These are phyloP conservation scores for Cataglyphis livida DNA, from an alignment of 2,888 invertebrate species.

Conservation along the genomic window DNA sequence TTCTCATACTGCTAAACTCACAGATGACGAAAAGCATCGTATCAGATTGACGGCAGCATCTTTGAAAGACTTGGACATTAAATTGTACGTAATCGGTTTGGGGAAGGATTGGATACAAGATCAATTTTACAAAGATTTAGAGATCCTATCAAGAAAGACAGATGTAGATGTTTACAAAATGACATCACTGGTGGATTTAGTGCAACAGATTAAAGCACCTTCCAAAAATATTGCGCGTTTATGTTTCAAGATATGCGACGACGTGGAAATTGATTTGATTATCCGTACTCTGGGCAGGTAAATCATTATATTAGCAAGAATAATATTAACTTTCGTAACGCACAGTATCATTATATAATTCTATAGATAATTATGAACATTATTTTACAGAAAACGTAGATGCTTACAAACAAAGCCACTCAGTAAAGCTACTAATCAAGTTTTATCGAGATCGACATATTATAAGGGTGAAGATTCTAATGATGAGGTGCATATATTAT, in stretches of 20 bases:
- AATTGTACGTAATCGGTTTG: slow-evolving; percentile 67
- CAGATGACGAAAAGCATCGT: slow-evolving; percentile 65
- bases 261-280: slow-evolving; percentile 59
- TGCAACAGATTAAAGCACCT: slow-evolving; percentile 69
- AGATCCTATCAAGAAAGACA: slow-evolving; percentile 68
- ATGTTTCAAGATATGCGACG: slow-evolving; percentile 62
- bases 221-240: slow-evolving; percentile 68
- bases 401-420: slow-evolving; percentile 61
- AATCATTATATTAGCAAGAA: background rate
- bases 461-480: background rate
- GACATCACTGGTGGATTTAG: slow-evolving; percentile 63
- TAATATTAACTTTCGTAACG: slow-evolving; percentile 7
- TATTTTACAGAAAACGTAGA: slow-evolving; percentile 64
- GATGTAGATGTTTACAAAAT: slow-evolving; percentile 61
- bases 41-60: slow-evolving; percentile 61
- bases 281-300: slow-evolving; percentile 65
- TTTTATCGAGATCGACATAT: slow-evolving; percentile 60
- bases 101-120: slow-evolving; percentile 68
- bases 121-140: slow-evolving; percentile 74
- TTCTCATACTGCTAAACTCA: slow-evolving; percentile 45
- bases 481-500: slow-evolving; percentile 48
- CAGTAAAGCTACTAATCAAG: slow-evolving; percentile 65
- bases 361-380: slow-evolving; percentile 14
- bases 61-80: slow-evolving; percentile 56
- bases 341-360: background rate